These are phyloP conservation scores for Drosophila pruinosa DNA, from an alignment of 1,140 invertebrate genomes.

Conservation along the genomic window DNA sequence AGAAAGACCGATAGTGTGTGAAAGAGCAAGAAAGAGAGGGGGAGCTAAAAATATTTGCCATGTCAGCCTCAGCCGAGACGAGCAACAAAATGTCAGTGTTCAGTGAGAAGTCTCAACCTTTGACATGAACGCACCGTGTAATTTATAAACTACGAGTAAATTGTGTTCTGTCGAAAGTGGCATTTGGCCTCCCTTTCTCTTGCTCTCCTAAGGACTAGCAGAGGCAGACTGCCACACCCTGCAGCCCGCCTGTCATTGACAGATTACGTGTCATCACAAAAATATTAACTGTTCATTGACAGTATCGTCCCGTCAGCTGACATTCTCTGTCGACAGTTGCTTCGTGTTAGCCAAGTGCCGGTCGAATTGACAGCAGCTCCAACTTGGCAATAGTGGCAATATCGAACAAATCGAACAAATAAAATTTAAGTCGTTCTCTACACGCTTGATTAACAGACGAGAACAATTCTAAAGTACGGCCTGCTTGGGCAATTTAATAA, in stretches of 20 bases:
- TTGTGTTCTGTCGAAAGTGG: constrained; percentile 36
- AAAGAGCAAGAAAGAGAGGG: neutral
- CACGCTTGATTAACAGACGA: constrained; percentile 18
- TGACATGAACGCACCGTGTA: constrained; percentile 54
- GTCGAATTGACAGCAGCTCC: neutral
- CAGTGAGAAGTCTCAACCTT: constrained; percentile 40
- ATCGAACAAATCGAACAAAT: constrained; percentile 56
- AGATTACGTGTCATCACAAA: constrained; percentile 72
- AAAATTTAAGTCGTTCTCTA: constrained; percentile 49
- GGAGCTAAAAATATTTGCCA: constrained; percentile 26
- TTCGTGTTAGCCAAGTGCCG: constrained; percentile 13
- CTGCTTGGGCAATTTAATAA: constrained; percentile 51
- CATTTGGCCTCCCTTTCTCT: neutral
- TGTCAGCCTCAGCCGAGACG: constrained; percentile 48
- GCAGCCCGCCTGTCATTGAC: constrained; percentile 60
- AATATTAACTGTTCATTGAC: constrained; percentile 77
- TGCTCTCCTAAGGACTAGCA: too few species aligned
- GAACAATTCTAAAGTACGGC: constrained; percentile 16
- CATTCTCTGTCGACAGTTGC: constrained; percentile 49
- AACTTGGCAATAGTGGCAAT: constrained; percentile 45
- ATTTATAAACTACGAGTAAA: constrained; percentile 65
- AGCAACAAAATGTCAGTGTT: neutral
- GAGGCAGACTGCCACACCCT: neutral
- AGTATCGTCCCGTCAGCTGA: constrained; percentile 27
- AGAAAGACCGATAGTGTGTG: neutral